These are phyloP conservation scores for Ladona fulva DNA, from an alignment of 1,140 invertebrate species.

Conservation along the genomic window DNA sequence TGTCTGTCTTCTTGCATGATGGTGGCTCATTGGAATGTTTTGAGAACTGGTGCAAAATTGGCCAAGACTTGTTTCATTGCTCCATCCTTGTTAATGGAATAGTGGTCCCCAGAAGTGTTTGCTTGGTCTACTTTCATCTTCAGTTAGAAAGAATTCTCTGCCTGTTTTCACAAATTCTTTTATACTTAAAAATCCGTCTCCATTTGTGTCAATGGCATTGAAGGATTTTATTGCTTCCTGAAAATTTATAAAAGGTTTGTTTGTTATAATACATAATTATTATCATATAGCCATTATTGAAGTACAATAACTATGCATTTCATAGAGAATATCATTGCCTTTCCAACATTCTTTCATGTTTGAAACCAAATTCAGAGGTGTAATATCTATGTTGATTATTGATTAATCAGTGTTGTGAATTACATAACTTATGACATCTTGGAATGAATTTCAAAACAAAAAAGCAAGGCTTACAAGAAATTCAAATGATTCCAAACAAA, in stretches of 20 bases:
- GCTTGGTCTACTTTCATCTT: constrained; percentile 63
- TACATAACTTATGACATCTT: no score
- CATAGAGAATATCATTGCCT: no score
- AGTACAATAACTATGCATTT: no score
- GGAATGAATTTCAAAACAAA: no score
- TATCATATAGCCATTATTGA: no score
- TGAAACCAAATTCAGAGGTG: no score
- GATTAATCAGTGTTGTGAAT: no score
- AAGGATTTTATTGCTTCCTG: constrained; percentile 62
- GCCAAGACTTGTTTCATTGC: neutral
- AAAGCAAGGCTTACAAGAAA: no score
- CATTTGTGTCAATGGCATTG: constrained; percentile 63
- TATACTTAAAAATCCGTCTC: constrained; percentile 60
- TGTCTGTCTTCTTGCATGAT: neutral
- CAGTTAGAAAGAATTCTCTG: constrained; percentile 65
- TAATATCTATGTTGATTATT: no score
- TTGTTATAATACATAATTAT: neutral
- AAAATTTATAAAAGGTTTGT: constrained; percentile 17
- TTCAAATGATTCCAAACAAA: no score
- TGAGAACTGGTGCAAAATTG: neutral
- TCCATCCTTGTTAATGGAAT: constrained; percentile 11
- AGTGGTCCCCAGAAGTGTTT: constrained; percentile 80
- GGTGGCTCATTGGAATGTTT: neutral
- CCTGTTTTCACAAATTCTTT: constrained; percentile 71
- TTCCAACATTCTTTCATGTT: no score